phyloP scores from a whole-genome alignment of 2,888 invertebrate species.

The Carabus problematicus region DNA sequence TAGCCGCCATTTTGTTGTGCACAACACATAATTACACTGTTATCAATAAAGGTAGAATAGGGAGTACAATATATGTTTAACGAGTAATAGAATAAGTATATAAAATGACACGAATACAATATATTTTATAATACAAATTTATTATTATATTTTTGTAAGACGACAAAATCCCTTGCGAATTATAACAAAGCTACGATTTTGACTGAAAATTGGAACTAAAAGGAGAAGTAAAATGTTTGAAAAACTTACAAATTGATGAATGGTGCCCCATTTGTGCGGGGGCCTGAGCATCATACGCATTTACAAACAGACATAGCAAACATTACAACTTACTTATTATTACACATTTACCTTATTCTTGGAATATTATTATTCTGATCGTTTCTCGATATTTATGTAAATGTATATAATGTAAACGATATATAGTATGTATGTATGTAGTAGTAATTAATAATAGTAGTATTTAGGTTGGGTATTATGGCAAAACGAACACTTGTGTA shows the following conservation, averaged over 20 bases:
- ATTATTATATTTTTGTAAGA: conserved; percentile 69
- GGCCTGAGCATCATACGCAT: conserved; percentile 42
- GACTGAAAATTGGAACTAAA: conserved; percentile 51
- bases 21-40: too few species aligned
- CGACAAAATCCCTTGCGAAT: conserved; percentile 74
- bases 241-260: conserved; percentile 44
- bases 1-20: too few species aligned
- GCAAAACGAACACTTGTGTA: too few species aligned
- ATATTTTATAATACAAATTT: conserved; percentile 71
- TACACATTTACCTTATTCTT: conserved; percentile 31
- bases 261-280: conserved; percentile 38
- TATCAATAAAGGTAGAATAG: too few species aligned
- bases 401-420: conserved; percentile 5
- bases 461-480: conserved; percentile 3
- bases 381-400: conserved; percentile 4
- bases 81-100: conserved; percentile 31
- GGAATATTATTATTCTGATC: too few species aligned
- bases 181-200: conserved; percentile 68
- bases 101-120: conserved; percentile 43
- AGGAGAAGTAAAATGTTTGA: conserved; percentile 50
- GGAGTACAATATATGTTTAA: too few species aligned
- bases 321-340: conserved; percentile 36
- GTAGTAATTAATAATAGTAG: conserved; percentile 18
- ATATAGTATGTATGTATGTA: too few species aligned
- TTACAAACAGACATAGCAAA: conserved; percentile 42